Conservation (phyloP, 2,888 invertebrate genomes). For the Phaedon cochleariae region DNA sequence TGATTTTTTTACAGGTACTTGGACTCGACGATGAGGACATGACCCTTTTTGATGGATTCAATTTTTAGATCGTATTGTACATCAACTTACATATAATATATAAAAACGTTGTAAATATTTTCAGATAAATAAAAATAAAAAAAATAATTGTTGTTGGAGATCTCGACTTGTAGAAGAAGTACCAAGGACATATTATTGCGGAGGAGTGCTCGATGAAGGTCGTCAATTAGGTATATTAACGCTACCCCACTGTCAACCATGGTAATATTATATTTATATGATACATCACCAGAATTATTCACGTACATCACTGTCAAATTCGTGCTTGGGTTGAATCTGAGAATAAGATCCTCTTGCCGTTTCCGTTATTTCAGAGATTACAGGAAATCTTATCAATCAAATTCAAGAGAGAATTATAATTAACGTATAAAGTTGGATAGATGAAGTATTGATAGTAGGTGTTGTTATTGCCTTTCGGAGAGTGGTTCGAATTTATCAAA, state of each 20-base stretch:
- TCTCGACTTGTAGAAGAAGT: too few species aligned
- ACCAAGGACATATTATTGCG: too few species aligned
- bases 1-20: neutral
- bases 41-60: neutral
- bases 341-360: neutral
- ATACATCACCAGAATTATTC: constrained; percentile 54
- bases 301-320: constrained; percentile 52
- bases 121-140: too few species aligned
- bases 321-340: constrained; percentile 21
- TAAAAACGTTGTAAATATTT: neutral
- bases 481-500: neutral
- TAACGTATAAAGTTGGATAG: neutral
- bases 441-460: neutral
- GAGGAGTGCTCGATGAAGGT: too few species aligned
- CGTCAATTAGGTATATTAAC: neutral
- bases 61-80: neutral
- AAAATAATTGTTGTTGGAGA: too few species aligned
- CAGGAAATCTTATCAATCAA: neutral
- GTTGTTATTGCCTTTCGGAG: neutral
- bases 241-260: constrained; percentile 52
- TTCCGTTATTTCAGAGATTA: neutral
- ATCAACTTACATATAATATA: neutral
- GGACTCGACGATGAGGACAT: neutral
- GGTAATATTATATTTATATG: constrained; percentile 55
- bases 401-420: neutral